Conservation (phyloP, 2,113 vertebrate species). For the Embiotoca jacksoni region DNA sequence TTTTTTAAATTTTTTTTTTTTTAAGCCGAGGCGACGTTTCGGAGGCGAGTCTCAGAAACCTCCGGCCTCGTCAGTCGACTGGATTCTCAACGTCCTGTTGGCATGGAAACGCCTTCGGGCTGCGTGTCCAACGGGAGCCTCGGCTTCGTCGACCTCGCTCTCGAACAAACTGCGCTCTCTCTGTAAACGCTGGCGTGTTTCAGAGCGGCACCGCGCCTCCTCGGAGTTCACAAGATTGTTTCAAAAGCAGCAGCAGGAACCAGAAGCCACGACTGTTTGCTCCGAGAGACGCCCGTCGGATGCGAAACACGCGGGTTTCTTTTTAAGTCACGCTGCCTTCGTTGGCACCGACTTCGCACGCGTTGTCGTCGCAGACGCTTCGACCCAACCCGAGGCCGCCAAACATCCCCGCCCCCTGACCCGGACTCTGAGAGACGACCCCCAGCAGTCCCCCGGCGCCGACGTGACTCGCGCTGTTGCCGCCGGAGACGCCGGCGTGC, state of each 20-base stretch:
- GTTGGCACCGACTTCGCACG: slow-evolving; percentile 76
- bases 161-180: neutral
- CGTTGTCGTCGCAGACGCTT: slow-evolving; percentile 70
- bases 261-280: neutral
- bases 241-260: slow-evolving; percentile 39
- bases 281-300: slow-evolving; percentile 34
- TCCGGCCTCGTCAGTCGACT: slow-evolving; percentile 21
- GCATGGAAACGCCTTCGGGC: slow-evolving; percentile 3
- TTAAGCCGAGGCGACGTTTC: slow-evolving; percentile 39
- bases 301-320: neutral
- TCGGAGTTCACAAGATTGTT: neutral
- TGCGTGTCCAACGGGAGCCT: slow-evolving; percentile 25
- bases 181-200: neutral
- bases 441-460: slow-evolving; percentile 61
- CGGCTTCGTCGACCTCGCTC: neutral
- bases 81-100: slow-evolving; percentile 22
- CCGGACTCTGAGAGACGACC: slow-evolving; percentile 57
- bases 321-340: slow-evolving; percentile 80
- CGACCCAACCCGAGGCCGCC: slow-evolving; percentile 66
- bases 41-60: slow-evolving; percentile 31
- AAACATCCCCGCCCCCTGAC: slow-evolving; percentile 71
- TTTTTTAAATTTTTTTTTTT: neutral
- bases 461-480: slow-evolving; percentile 8
- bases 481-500: slow-evolving; percentile 29
- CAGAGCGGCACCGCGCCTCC: neutral